Base-by-base conservation (phyloP, 2,888 invertebrate genomes). In the Steinernema carpocapsae region DNA sequence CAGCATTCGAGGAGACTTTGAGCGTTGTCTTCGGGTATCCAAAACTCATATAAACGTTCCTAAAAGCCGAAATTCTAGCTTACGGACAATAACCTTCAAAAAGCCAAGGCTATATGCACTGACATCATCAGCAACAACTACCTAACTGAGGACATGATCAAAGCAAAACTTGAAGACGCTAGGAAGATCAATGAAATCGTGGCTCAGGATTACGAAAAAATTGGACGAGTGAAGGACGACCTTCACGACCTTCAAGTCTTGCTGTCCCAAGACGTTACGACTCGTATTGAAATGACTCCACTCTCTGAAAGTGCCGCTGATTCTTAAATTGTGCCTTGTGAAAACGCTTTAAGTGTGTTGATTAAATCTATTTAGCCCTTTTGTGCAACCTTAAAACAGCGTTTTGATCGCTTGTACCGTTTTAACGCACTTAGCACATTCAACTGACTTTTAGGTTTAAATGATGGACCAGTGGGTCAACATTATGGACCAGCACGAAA, bases 101-200 rank as follows among this genome's bases (percentile, higher is more conserved):
- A 64, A 26, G 64, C 64, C 17, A 64, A 64, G 32, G 17, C 22
- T 4, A 64, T 64, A 1, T 64, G 64, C 32, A 3, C 64, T 14
- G 64, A 64, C 19, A 64, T 64, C 29, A 14, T 64, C 32, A 4
- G 64, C 29, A 64, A 64, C 37, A 64, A 64, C 64, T 64, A 64
- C 32, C 14, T 64, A 32, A 64, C 64, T 14, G 64, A 64, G n/a
- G 64, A 64, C 32, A 64, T 64, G 64, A 64, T 64, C 32, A 64
- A 26, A n/a, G 32, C 64, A 17, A 64, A 32, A 32, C 14, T 64
- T 1, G 64, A 32, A 14, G 64, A 64, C 7, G 64, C 64, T 10
- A 64, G 29, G 64, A 64, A 64, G 32, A 64, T 64, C 1, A 64
- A 64, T n/a, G 64, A 64, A 3, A 17, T 26, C 3, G 64, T 64